Percentiles rank a stretch among this genome's conserved stretches.
Evolutionary conservation across 2,113 vertebrate genomes (phyloP).

Genomic region (Carassius gibelio): DNA sequence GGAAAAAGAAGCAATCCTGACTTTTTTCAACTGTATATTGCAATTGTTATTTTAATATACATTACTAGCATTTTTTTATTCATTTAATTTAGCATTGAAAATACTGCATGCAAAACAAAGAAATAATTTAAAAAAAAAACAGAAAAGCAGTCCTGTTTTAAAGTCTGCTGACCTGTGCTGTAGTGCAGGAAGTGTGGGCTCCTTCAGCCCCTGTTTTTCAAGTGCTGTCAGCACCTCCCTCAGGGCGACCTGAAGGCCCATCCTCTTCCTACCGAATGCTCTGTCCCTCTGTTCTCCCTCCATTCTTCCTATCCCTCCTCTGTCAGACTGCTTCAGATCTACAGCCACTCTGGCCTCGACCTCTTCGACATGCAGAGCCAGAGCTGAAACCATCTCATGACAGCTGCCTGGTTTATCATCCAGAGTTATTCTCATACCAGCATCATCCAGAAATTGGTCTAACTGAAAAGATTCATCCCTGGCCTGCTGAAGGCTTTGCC

Average conservation of each 20-base stretch:
- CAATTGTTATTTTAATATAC: too few species aligned
- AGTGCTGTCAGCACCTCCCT: conserved; percentile 75
- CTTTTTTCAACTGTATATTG: too few species aligned
- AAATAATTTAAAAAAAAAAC: too few species aligned
- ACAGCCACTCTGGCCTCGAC: background rate
- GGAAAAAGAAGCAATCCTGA: too few species aligned
- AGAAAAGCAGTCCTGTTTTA: background rate
- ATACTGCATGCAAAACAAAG: background rate
- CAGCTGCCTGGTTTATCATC: conserved; percentile 56
- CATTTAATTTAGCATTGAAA: background rate
- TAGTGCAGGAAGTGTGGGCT: conserved; percentile 84
- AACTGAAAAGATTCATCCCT: conserved; percentile 51
- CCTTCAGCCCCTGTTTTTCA: conserved; percentile 77
- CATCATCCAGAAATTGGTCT: conserved; percentile 61
- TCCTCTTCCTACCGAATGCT: conserved; percentile 61
- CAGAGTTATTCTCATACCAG: conserved; percentile 60
- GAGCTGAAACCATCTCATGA: conserved; percentile 58
- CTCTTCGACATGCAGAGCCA: conserved; percentile 35
- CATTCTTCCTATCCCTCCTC: background rate
- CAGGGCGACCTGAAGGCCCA: conserved; percentile 73
- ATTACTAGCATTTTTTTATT: too few species aligned
- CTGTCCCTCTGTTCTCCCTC: conserved; percentile 39
- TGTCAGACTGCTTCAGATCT: background rate
- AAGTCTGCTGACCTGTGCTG: conserved; percentile 80
- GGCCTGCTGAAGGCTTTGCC: conserved; percentile 58